Evolutionary conservation across 2,888 invertebrate genomes (phyloP), one percentile per base, ranked within the genome.

Genomic region (Micoletzkya japonica): DNA sequence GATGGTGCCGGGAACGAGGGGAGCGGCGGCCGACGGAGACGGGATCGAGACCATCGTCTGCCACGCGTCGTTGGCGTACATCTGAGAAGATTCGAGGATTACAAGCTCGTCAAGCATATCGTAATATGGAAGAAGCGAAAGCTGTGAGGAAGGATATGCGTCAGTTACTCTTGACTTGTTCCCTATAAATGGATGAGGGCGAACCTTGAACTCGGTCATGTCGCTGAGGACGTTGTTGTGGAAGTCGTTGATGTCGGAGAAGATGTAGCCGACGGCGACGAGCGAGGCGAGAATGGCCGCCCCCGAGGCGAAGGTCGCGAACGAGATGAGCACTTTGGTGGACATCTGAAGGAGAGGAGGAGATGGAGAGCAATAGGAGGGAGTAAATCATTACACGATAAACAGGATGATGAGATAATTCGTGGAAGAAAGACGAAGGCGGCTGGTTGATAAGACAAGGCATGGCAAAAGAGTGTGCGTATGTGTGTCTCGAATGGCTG

Each of bases 41-140:
- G 64, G 64, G 44, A 66, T 52, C 26, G 64, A 36, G 54, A 70
- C 61, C 70, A 70, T 70, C 3, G 60, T 37, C 17, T 37, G 28
- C 70, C 70, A 70, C 26, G 70, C 70, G 26, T 70, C 70, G 44
- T 70, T 70, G 1, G 70, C 70, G 63, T 63, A 70, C 30, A 39
- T n/a, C 67, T 67, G 56, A 1, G 49, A 63, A 37, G 10, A 20
- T n/a, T n/a, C n/a, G n/a, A n/a, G n/a, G n/a, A n/a, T n/a, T 24
- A 36, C 34, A 36, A 6, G 2, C n/a, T 30, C 1, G 32, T 57
- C n/a, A 20, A 1, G 52, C 1, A 4, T 6, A 28, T 7, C 28
- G 24, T 4, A 24, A 6, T 24, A 37, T 2, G 39, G 58, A 7
- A 26, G n/a, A 14, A 24, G 58, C 24, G 58, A 14, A n/a, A 30